Conservation (phyloP, 2,888 invertebrate genomes). For the Patella depressa region DNA sequence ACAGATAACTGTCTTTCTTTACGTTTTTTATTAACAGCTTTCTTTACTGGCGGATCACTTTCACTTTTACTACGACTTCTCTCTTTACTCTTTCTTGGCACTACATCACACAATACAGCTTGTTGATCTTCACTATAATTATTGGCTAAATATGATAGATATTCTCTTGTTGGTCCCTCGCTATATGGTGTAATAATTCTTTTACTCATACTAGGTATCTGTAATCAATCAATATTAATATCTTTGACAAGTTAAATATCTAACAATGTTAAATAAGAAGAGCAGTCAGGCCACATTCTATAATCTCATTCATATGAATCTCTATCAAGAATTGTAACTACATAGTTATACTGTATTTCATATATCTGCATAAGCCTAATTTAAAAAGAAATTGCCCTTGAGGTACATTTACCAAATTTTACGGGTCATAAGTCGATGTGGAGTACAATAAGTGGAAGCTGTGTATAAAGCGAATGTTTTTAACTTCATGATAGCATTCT, state of each 20-base stretch:
- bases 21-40: constrained; percentile 19
- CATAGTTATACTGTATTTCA: no score
- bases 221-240: constrained; percentile 17
- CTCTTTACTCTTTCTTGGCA: neutral
- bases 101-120: constrained; percentile 22
- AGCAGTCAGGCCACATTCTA: no score
- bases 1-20: constrained; percentile 50
- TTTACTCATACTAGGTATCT: constrained; percentile 63
- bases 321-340: no score
- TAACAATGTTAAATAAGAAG: no score
- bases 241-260: neutral
- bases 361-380: no score
- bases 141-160: constrained; percentile 54
- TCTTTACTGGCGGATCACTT: constrained; percentile 43
- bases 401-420: no score
- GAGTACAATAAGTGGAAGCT: no score
- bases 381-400: no score
- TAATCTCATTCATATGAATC: no score
- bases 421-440: no score
- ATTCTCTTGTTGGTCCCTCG: constrained; percentile 53
- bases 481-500: no score
- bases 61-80: constrained; percentile 48
- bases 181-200: constrained; percentile 64
- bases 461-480: no score
- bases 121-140: constrained; percentile 27